These are phyloP conservation scores for Myoxocephalus aenaeus DNA, from an alignment of 2,797 vertebrate species.

Conservation along the genomic window DNA sequence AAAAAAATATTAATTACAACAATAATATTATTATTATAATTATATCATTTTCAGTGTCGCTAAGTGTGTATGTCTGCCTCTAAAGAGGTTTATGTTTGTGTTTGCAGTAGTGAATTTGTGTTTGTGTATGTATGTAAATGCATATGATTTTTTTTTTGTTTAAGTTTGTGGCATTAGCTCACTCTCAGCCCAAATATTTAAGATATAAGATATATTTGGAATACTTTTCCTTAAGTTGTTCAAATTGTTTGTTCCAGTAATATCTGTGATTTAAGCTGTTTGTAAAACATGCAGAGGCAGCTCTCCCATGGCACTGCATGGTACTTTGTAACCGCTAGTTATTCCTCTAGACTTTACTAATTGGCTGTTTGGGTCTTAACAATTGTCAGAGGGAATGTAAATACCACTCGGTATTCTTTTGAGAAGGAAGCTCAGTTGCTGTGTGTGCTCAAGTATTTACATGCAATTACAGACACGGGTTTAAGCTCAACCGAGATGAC, in stretches of 20 bases:
- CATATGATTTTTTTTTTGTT: no score
- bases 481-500: conserved; percentile 27
- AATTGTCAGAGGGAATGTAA: conserved; percentile 60
- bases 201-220: neutral
- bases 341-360: conserved; percentile 50
- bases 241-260: neutral
- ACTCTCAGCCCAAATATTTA: neutral
- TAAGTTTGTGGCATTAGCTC: neutral
- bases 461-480: conserved; percentile 18
- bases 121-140: neutral
- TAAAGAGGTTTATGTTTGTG: neutral
- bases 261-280: conserved; percentile 1
- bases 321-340: conserved; percentile 45
- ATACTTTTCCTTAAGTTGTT: neutral
- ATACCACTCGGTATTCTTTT: conserved; percentile 45
- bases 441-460: conserved; percentile 7
- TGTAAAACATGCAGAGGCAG: neutral
- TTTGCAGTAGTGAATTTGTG: neutral
- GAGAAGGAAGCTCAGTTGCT: conserved; percentile 20
- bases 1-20: no score
- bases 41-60: neutral
- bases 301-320: conserved; percentile 39
- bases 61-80: no score
- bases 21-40: no score
- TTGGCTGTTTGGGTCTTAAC: conserved; percentile 58